Evolutionary conservation across 2,797 vertebrate species (phyloP), one percentile per base, ranked within the genome.

Genomic region (Eurystomus glaucurus): DNA sequence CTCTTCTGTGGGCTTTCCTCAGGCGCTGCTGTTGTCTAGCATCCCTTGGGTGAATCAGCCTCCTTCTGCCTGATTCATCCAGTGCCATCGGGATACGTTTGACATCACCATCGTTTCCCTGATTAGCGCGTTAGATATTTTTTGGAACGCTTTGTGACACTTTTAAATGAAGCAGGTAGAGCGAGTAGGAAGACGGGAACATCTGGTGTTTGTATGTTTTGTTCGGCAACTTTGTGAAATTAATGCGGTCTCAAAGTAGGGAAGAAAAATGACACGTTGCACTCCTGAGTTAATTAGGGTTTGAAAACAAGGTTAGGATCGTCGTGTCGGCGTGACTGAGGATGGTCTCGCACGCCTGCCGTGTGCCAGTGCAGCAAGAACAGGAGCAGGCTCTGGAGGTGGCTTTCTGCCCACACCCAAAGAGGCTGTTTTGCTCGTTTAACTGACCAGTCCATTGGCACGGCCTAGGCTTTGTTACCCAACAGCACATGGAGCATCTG

Each of bases 101-200:
- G 84, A 71, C 80, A 89, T 72, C 75, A 14, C 57, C 77, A 85
- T 80, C 62, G 12, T 46, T 91, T 68, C 69, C 29, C 6, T 35
- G 52, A 50, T 96, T 60, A 94, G 85, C 52, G 74, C 89, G 48
- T 92, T 93, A 19, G 2, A 46, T 75, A 8, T 70, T 28, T 69
- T 75, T 92, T 90, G 6, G 54, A 93, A 83, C 60, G 74, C 80
- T 82, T 74, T 89, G 80, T 94, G 95, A 94, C 74, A 69, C 88
- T 85, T 85, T 28, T 55, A 93, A 96, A 75, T 89, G 92, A 92
- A 89, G 88, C 62, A 66, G 58, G 62, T 76, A 69, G 48, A 75
- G 90, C 71, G 77, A 72, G 61, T 43, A 50, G 88, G 29, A 79
- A 70, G 72, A 35, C 2, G 2, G 72, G 82, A 86, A 77, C 93